Percentiles rank a stretch among this genome's conserved stretches.
Evolutionary conservation across 2,113 vertebrate genomes (phyloP).

Genomic region (Oreocharis arfaki): DNA sequence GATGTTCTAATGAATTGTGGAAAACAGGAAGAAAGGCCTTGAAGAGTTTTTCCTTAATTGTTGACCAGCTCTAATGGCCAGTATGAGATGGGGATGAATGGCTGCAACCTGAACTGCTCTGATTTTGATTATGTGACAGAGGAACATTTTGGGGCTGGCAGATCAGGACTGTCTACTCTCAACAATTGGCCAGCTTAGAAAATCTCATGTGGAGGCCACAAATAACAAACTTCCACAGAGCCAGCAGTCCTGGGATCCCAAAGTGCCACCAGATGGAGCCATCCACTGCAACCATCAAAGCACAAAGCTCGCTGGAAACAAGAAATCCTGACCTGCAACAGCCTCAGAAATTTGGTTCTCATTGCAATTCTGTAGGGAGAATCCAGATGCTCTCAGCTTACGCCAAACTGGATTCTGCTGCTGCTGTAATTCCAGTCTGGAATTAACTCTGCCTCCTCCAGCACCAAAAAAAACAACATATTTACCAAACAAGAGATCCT

Average conservation of each 20-base stretch:
- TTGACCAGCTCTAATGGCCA: background rate
- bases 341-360: background rate
- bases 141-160: background rate
- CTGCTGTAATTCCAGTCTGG: background rate
- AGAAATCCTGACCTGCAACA: background rate
- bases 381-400: background rate
- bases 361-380: background rate
- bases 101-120: background rate
- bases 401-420: background rate
- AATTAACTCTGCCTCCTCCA: background rate
- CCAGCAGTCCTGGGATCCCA: background rate
- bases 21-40: background rate
- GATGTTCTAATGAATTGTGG: background rate
- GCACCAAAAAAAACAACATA: background rate
- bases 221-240: background rate
- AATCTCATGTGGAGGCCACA: background rate
- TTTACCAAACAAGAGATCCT: background rate
- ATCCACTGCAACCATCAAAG: background rate
- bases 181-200: background rate
- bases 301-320: background rate
- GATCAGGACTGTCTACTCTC: background rate
- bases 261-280: constrained; percentile 52
- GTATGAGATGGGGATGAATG: background rate
- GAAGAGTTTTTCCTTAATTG: background rate
- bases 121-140: background rate